A percentile compares a stretch with the other conserved stretches of the same genome.
Evolutionary conservation across 2,113 vertebrate species (phyloP).

Genomic region (Dendropsophus ebraccatus): DNA sequence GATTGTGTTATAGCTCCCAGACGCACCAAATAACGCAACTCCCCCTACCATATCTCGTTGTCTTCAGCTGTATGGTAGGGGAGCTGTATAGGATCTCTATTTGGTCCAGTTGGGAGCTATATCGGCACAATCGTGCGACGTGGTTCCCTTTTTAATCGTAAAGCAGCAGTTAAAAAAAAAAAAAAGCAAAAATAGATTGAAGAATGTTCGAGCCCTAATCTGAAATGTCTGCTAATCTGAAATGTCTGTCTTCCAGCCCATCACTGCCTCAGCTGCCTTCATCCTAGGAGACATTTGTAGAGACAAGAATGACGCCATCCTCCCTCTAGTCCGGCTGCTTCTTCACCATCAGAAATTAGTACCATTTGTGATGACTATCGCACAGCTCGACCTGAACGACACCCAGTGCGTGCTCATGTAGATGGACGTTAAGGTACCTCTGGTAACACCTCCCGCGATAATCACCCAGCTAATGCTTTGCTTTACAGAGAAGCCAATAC

Average conservation of each 20-base stretch:
- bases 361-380: slow-evolving; percentile 89
- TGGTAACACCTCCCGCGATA: neutral
- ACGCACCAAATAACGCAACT: too few relatives aligned
- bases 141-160: too few relatives aligned
- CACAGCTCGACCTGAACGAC: slow-evolving; percentile 89
- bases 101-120: too few relatives aligned
- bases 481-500: slow-evolving; percentile 93
- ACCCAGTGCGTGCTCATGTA: slow-evolving; percentile 83
- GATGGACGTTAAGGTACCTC: neutral
- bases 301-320: slow-evolving; percentile 89
- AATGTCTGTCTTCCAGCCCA: slow-evolving; percentile 75
- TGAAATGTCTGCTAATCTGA: too few relatives aligned
- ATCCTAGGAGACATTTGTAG: slow-evolving; percentile 93
- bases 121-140: too few relatives aligned
- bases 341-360: slow-evolving; percentile 92
- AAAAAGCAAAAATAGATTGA: too few relatives aligned
- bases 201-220: too few relatives aligned
- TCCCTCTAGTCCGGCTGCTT: slow-evolving; percentile 90
- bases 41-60: too few relatives aligned
- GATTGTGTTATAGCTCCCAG: too few relatives aligned
- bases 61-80: too few relatives aligned
- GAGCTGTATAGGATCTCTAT: too few relatives aligned
- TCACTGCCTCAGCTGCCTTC: slow-evolving; percentile 93
- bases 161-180: too few relatives aligned
- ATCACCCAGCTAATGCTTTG: neutral